Evolutionary conservation across 2,113 vertebrate genomes (phyloP).

Genomic region (Dasyornis broadbenti): DNA sequence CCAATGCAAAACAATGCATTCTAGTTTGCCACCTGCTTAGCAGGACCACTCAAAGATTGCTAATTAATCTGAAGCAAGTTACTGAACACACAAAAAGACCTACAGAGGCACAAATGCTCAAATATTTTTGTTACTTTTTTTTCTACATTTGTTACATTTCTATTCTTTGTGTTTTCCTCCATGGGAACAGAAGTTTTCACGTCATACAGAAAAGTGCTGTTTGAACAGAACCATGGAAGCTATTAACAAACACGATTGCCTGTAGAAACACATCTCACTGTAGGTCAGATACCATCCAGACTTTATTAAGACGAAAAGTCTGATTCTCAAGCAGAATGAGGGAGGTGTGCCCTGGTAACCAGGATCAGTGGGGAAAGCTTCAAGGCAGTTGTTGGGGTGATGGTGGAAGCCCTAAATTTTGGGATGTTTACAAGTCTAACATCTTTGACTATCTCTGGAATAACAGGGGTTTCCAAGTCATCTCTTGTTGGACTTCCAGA

Average conservation of each 20-base stretch:
- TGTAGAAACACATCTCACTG: not conserved
- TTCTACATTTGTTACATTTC: not conserved
- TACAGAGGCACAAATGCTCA: not conserved
- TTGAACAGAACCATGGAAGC: not conserved
- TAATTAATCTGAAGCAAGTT: constrained; percentile 6
- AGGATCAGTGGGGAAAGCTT: not conserved
- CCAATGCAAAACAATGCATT: constrained; percentile 29
- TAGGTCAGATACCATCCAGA: not conserved
- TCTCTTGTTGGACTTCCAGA: not conserved
- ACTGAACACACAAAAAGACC: not conserved
- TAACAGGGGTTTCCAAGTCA: not conserved
- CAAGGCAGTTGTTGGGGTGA: not conserved
- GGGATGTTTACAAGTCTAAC: not conserved
- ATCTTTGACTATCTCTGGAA: not conserved
- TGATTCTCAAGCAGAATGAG: not conserved
- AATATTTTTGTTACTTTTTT: not conserved
- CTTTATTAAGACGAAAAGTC: not conserved
- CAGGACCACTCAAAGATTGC: not conserved
- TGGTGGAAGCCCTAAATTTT: not conserved
- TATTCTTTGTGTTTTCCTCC: not conserved
- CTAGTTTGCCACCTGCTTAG: constrained; percentile 19
- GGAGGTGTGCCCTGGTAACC: not conserved
- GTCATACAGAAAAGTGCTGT: not conserved
- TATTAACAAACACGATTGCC: not conserved
- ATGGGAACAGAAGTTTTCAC: not conserved